Conservation (phyloP, 2,888 invertebrate genomes). For the Cyrtodaria siliqua region DNA sequence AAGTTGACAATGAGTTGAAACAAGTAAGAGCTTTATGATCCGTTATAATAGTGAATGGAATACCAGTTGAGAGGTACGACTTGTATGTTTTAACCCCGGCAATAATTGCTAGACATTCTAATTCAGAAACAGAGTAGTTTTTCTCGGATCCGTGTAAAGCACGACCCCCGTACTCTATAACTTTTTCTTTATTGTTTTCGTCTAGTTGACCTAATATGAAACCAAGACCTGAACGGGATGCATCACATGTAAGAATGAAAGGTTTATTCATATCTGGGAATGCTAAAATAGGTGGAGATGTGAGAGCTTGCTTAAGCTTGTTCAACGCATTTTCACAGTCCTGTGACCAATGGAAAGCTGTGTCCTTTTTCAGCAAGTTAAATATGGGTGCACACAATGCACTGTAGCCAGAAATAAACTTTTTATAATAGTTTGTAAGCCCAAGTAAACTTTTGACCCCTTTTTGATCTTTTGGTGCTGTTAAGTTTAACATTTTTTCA, state of each 20-base stretch:
- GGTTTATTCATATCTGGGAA: too few species aligned
- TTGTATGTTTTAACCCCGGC: conserved; percentile 49
- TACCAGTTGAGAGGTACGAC: too few species aligned
- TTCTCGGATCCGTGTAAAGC: conserved; percentile 85
- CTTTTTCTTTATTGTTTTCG: too few species aligned
- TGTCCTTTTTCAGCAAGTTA: conserved; percentile 26
- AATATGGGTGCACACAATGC: conserved; percentile 50
- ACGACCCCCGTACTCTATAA: too few species aligned
- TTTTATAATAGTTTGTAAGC: conserved; percentile 56
- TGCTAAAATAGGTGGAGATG: conserved; percentile 52
- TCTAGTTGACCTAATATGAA: conserved; percentile 58
- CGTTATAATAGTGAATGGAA: too few species aligned
- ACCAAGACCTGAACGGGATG: conserved; percentile 48
- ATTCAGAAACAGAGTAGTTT: conserved; percentile 56
- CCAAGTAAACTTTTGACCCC: too few species aligned
- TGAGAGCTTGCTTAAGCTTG: conserved; percentile 47
- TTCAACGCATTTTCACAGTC: conserved; percentile 57
- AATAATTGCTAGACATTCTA: conserved; percentile 64
- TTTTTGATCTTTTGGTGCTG: conserved; percentile 28
- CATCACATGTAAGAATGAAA: too few species aligned
- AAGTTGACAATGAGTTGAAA: conserved; percentile 21
- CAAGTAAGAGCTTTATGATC: conserved; percentile 50
- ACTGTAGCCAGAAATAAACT: conserved; percentile 41
- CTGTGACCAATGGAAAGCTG: conserved; percentile 27
- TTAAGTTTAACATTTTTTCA: conserved; percentile 41